These are phyloP conservation scores for Mya arenaria DNA, from an alignment of 1,140 invertebrate species.

Conservation along the genomic window DNA sequence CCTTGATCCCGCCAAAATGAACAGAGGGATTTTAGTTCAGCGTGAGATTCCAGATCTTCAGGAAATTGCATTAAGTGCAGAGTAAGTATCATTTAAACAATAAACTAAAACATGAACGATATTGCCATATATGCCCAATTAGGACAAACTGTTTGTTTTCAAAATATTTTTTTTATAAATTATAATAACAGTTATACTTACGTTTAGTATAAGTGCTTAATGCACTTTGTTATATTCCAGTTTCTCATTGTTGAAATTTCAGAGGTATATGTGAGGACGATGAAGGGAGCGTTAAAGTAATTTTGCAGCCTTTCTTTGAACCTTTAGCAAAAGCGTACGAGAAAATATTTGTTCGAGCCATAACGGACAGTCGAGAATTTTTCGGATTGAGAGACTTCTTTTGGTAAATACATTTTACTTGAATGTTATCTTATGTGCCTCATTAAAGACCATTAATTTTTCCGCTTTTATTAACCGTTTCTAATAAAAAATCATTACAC, in stretches of 20 bases:
- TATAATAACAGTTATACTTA: not conserved
- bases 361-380: conserved; percentile 71
- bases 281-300: conserved; percentile 43
- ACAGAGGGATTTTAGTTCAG: conserved; percentile 65
- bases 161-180: not conserved
- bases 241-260: conserved; percentile 2
- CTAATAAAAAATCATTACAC: no score
- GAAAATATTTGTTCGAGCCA: conserved; percentile 65
- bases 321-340: conserved; percentile 71
- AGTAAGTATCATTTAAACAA: not conserved
- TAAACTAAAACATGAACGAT: not conserved
- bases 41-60: conserved; percentile 62
- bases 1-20: conserved; percentile 72
- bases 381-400: conserved; percentile 80
- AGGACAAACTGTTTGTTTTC: not conserved
- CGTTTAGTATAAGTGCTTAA: not conserved
- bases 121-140: not conserved
- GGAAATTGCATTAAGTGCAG: conserved; percentile 61
- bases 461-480: no score
- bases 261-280: conserved; percentile 74
- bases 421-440: no score
- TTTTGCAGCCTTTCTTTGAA: conserved; percentile 59
- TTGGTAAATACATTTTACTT: no score
- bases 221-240: not conserved
- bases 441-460: no score